Evolutionary conservation across 2,113 vertebrate genomes (phyloP), one percentile per base, ranked within the genome.

Genomic region (Pelmatolapia mariae): DNA sequence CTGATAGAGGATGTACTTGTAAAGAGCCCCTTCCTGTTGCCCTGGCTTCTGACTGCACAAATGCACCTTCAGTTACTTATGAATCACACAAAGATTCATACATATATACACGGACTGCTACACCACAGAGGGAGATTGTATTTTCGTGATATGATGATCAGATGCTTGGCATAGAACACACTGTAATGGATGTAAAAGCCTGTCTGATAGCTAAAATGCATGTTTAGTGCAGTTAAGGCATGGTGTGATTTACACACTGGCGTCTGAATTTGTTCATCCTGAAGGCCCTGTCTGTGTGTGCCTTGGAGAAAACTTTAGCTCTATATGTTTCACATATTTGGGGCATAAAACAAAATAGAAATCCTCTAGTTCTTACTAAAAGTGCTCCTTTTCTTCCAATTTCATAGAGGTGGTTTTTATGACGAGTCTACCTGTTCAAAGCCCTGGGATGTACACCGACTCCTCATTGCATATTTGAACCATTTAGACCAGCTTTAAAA

Each of bases 61-160:
- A 95, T 95, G 93, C 94, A 87, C 90, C 57, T 45, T 83, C 88
- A 87, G 87, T 88, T 81, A 93, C 83, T 87, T 94, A 89, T 95
- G 92, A 95, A 93, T 95, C 93, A 89, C 76, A 85, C 80, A 82
- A 16, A 80, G 93, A 94, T 94, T 94, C 96, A 95, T 95, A 93
- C 87, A 84, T 82, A 94, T 91, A 54, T 10, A 85, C 87, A 91
- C 90, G 85, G 89, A 85, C 84, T 89, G 89, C 91, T 88, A 85
- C 90, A 93, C 92, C 93, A 91, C 92, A 68, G 87, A 94, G 93
- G 92, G 91, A 94, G 90, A 92, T 92, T 95, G 93, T 94, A 94
- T 95, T 94, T 93, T 94, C 84, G 24, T 78, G 71, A 76, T 47
- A 76, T 76, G 47, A 90, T 90, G 81, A 57, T 90, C 86, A 87